phyloP scores from a whole-genome alignment of 1,140 invertebrate species.

The Probaryconus sp. region DNA sequence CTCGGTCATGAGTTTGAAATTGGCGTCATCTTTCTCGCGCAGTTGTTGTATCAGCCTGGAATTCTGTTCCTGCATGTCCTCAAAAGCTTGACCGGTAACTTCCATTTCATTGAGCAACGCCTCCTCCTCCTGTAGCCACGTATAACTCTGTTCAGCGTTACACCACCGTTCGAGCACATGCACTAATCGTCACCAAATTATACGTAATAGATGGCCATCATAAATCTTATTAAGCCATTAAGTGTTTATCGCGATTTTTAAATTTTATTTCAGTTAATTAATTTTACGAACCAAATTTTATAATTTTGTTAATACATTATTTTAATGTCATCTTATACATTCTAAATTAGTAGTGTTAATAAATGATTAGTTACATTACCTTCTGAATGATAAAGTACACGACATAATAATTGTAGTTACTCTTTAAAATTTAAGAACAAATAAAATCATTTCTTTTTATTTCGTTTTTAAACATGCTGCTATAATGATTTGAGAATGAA shows the following conservation, averaged over 20 bases:
- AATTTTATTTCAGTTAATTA: constrained; percentile 2
- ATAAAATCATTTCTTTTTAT: too few relatives aligned
- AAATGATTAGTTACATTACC: too few relatives aligned
- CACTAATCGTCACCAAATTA: constrained; percentile 47
- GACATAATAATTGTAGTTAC: too few relatives aligned
- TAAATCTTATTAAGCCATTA: background rate
- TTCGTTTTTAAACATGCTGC: too few relatives aligned
- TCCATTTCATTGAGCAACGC: constrained; percentile 99
- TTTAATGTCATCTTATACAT: too few relatives aligned
- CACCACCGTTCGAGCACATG: constrained; percentile 69
- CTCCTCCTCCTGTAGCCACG: constrained; percentile 91
- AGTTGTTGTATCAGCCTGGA: constrained; percentile 96
- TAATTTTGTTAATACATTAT: too few relatives aligned
- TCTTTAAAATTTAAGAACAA: too few relatives aligned
- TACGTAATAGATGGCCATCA: constrained; percentile 14
- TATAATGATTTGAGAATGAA: too few relatives aligned
- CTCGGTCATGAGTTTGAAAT: constrained; percentile 99
- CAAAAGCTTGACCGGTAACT: constrained; percentile 98
- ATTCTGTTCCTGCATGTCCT: constrained; percentile 99
- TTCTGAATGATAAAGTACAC: too few relatives aligned
- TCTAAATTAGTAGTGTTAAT: too few relatives aligned
- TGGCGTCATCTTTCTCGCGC: constrained; percentile 98
- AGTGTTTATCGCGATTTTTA: background rate
- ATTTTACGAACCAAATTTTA: too few relatives aligned
- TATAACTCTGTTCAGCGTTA: constrained; percentile 77